Base-by-base conservation (phyloP, 2,113 vertebrate genomes). In the Pluvialis apricaria region DNA sequence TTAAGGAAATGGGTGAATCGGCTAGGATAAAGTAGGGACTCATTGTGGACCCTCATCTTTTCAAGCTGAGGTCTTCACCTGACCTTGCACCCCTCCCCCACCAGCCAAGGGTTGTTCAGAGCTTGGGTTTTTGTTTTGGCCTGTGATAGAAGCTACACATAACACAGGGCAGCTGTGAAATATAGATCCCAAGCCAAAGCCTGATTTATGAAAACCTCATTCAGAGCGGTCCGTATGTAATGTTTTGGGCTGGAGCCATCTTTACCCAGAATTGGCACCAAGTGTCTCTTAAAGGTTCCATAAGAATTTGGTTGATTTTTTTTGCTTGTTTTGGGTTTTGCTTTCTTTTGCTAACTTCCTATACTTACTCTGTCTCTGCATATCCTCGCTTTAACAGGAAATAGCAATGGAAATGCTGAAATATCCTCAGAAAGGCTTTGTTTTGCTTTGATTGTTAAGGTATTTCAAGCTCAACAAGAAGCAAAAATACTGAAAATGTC, bases 201-300 rank as follows among this genome's bases (percentile, higher is more conserved):
- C 81, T 91, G 84, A 22, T 88, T 95, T 93, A 94, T 91, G 83
- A 94, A 97, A 94, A 95, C 95, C 84, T 94, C 86, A 88, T 82
- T 91, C 81, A 94, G 73, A 95, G 92, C 6, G 0, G 58, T 55
- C 78, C 1, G 1, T 88, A 94, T 0, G 58, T 76, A 87, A 45
- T 26, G 6, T 55, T 88, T 92, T 95, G 95, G 91, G 51, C 54
- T 70, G 75, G 19, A 91, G 92, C 91, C 95, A 94, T 82, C 84
- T 93, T 94, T 92, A 66, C 62, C 57, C 78, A 95, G 78, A 95
- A 66, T 4, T 91, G 90, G 84, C 95, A 96, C 20, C 40, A 88
- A 73, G 31, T 0, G 0, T 44, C 62, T 95, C 91, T 90, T 73
- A 85, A 92, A 84, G 13, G 3, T 84, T 96, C 79, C 40, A 9